Evolutionary conservation across 2,113 vertebrate genomes (phyloP).

Genomic region (Bambusicola thoracicus): DNA sequence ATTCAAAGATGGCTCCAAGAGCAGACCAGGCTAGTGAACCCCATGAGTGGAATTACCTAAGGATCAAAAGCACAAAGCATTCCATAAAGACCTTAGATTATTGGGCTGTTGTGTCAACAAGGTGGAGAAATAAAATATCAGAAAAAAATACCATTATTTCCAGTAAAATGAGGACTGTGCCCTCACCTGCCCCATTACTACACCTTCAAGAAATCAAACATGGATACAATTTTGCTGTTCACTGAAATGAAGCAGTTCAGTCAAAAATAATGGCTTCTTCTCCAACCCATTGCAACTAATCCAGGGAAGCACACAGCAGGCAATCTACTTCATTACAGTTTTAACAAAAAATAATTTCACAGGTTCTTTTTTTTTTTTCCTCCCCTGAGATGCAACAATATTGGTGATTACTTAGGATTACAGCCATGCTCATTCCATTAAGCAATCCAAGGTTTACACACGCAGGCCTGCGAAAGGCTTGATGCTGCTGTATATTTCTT

Average conservation of each 20-base stretch:
- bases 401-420: constrained; percentile 33
- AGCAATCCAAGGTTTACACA: background rate
- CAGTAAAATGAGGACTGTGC: background rate
- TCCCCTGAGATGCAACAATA: constrained; percentile 14
- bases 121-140: background rate
- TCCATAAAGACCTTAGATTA: background rate
- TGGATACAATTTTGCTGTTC: background rate
- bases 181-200: background rate
- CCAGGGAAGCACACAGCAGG: background rate
- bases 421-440: background rate
- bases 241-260: background rate
- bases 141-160: background rate
- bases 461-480: background rate
- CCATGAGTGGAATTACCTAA: background rate
- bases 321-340: constrained; percentile 32
- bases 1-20: background rate
- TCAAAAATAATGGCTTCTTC: background rate
- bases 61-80: background rate
- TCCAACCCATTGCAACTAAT: background rate
- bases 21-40: background rate
- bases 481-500: background rate
- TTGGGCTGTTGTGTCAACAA: background rate
- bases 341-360: constrained; percentile 33
- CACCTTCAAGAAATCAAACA: background rate
- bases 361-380: background rate